phyloP scores from a whole-genome alignment of 2,797 vertebrate genomes.

The Hapalemur alaotrensis region DNA sequence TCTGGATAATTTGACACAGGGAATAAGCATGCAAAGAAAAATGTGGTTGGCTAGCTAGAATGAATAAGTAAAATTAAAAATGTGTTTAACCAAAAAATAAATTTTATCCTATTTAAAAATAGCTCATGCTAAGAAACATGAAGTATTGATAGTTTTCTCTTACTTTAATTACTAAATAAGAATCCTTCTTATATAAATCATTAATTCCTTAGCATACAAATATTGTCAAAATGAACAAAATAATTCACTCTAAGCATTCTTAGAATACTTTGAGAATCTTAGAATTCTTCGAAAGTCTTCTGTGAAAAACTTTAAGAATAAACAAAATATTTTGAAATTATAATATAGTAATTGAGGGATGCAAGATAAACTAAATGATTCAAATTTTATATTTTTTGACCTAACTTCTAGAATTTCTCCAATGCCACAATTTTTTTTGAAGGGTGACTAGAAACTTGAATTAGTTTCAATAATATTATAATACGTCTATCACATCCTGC shows the following conservation, averaged over 20 bases:
- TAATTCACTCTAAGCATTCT: neutral
- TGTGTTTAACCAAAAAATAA: neutral
- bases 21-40: neutral
- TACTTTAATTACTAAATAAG: neutral
- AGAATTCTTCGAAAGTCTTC: neutral
- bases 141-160: neutral
- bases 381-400: neutral
- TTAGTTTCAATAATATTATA: neutral
- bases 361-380: neutral
- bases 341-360: neutral
- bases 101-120: neutral
- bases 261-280: neutral
- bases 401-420: neutral
- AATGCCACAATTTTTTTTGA: neutral
- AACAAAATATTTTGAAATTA: neutral
- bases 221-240: slow-evolving; percentile 7
- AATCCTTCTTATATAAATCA: neutral
- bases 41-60: neutral
- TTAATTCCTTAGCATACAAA: neutral
- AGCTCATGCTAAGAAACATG: neutral
- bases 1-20: neutral
- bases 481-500: neutral
- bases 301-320: neutral
- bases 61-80: neutral
- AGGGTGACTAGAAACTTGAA: neutral